phyloP scores from a whole-genome alignment of 2,888 invertebrate genomes.

The Cantharis rustica region DNA sequence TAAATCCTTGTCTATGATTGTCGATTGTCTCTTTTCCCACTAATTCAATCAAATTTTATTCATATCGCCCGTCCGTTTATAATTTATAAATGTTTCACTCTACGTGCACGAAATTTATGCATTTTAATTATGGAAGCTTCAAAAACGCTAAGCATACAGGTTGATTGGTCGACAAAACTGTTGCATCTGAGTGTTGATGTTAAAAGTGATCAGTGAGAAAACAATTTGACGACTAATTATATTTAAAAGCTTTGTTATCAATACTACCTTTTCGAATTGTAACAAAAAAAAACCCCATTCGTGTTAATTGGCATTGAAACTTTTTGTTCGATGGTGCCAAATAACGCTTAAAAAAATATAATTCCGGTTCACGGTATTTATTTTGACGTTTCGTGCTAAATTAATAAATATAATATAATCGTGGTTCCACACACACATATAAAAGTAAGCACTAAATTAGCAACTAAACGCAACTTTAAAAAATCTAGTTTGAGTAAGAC shows the following conservation, averaged over 20 bases:
- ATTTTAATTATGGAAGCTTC: background rate
- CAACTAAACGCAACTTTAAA: background rate
- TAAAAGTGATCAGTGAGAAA: background rate
- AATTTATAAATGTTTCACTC: background rate
- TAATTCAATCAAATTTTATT: background rate
- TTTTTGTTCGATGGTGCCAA: slow-evolving; percentile 3
- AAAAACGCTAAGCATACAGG: background rate
- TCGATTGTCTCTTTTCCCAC: background rate
- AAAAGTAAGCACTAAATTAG: background rate
- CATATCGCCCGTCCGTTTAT: background rate
- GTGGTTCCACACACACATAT: background rate
- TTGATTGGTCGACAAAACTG: background rate
- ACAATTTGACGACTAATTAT: background rate
- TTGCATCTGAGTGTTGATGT: background rate
- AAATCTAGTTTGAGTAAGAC: background rate
- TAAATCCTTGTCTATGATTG: background rate
- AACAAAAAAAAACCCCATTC: background rate
- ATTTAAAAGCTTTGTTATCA: background rate
- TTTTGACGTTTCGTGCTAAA: slow-evolving; percentile 3
- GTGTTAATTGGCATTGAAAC: background rate
- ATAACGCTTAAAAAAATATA: background rate
- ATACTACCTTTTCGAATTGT: background rate
- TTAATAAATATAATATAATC: slow-evolving; percentile 1
- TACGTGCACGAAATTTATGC: background rate
- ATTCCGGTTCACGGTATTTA: background rate